Base-by-base conservation (phyloP, 1,140 invertebrate genomes). In the Epicauta chinensis region DNA sequence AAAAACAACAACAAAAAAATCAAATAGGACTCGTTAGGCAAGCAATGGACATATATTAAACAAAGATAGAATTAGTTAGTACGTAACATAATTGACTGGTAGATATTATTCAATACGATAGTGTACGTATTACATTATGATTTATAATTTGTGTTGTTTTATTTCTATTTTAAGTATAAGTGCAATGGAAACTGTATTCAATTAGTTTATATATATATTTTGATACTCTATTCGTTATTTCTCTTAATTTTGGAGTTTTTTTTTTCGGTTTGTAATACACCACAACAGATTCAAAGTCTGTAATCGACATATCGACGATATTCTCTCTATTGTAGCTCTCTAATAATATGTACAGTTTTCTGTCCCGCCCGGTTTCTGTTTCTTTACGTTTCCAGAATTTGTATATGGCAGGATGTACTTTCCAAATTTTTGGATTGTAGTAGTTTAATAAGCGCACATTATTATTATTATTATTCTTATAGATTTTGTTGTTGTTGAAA, bases 261-360 rank as follows among this genome's bases (percentile, higher is more conserved):
- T 34, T 34, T 34, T 34, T 34, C 23, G 7, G 7, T 5, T 23
- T 23, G 4, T 23, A 23, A 23, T 23, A 23, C 23, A 23, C 23
- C n/a, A n/a, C n/a, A 52, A 43, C 52, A 49, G 47, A 57, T 35
- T 41, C 38, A 55, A 38, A 52, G 37, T 48, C 37, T 59, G 51
- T 60, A 55, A 44, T 56, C 51, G 55, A 64, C 60, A 64, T 64
- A 62, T 64, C 62, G 60, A 61, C 48, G 60, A 62, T 55, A 49
- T 54, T 57, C 53, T 55, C 52, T 60, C 55, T 59, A 54, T 54
- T 56, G 38, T 60, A 60, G 54, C 49, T 57, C 44, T 62, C 51
- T 57, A 54, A 47, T 32, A 56, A 7, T 23, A 23, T 7, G 37
- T 62, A 58, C 37, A 57, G 44, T 61, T 59, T 46, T 50, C 53